Conservation (phyloP, 2,888 invertebrate species). For the Caenorhabditis uteleia region DNA sequence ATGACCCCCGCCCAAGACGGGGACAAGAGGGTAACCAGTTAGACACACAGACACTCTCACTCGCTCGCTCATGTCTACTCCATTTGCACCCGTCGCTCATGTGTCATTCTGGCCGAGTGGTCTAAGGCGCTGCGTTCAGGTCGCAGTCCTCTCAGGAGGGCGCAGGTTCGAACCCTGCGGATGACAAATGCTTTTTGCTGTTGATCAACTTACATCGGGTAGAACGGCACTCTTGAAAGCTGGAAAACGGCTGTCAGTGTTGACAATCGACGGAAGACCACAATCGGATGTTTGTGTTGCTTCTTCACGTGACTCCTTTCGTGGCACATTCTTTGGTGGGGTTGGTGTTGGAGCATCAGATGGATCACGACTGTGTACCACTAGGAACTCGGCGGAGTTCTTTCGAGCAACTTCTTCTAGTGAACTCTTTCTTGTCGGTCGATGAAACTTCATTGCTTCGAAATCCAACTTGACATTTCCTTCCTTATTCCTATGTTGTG, state of each 20-base stretch:
- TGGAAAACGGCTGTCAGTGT: conserved; percentile 24
- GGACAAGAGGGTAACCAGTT: too few species aligned
- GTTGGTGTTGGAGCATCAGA: conserved; percentile 21
- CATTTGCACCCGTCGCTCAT: too few species aligned
- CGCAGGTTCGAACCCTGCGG: conserved; percentile 61
- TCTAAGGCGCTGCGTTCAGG: conserved; percentile 85
- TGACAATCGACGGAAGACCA: conserved; percentile 16
- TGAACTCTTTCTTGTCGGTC: conserved; percentile 23
- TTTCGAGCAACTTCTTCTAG: conserved; percentile 33
- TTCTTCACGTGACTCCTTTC: conserved; percentile 48
- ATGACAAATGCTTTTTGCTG: conserved; percentile 31
- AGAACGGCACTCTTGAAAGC: conserved; percentile 33
- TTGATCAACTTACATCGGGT: not conserved
- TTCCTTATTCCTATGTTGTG: conserved; percentile 39
- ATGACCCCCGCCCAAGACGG: too few species aligned
- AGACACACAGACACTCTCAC: too few species aligned
- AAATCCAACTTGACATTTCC: conserved; percentile 26
- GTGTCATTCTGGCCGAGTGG: conserved; percentile 75
- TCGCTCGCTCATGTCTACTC: too few species aligned
- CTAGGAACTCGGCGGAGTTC: conserved; percentile 21
- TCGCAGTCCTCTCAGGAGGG: conserved; percentile 76
- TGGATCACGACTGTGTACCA: conserved; percentile 16
- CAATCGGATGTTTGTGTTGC: conserved; percentile 47
- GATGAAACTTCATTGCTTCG: conserved; percentile 33
- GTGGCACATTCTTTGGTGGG: conserved; percentile 10